These are phyloP conservation scores for Sitta carolinensis DNA, from an alignment of 2,797 vertebrate species.

Conservation along the genomic window DNA sequence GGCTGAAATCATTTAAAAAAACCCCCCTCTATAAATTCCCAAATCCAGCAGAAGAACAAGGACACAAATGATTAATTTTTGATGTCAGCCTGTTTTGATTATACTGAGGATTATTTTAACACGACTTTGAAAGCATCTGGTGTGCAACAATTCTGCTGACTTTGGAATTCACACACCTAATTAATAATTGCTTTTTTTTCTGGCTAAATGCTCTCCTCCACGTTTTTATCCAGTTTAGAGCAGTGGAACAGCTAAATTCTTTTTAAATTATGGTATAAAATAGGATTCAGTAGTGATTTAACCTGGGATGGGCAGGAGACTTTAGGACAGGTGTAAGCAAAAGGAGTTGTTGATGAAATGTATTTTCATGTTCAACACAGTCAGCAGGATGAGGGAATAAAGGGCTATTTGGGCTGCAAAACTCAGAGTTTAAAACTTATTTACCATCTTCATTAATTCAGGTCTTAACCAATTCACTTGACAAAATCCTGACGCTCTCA, in stretches of 20 bases:
- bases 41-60: neutral
- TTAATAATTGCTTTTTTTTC: neutral
- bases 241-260: neutral
- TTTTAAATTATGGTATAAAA: neutral
- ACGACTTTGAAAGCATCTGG: neutral
- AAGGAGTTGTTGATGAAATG: neutral
- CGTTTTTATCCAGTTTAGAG: neutral
- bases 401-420: neutral
- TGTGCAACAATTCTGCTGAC: neutral
- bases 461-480: slow-evolving; percentile 41
- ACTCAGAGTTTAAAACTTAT: neutral
- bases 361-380: neutral
- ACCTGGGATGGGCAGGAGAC: neutral
- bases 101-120: neutral
- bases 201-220: neutral
- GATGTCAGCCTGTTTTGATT: neutral
- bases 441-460: slow-evolving; percentile 54
- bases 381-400: neutral
- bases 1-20: rapidly evolving
- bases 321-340: neutral
- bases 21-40: neutral
- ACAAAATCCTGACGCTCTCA: slow-evolving; percentile 44
- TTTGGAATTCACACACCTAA: neutral
- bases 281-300: neutral
- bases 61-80: neutral